Base-by-base conservation (phyloP, 2,888 invertebrate genomes). In the Drosophila setosimentum region DNA sequence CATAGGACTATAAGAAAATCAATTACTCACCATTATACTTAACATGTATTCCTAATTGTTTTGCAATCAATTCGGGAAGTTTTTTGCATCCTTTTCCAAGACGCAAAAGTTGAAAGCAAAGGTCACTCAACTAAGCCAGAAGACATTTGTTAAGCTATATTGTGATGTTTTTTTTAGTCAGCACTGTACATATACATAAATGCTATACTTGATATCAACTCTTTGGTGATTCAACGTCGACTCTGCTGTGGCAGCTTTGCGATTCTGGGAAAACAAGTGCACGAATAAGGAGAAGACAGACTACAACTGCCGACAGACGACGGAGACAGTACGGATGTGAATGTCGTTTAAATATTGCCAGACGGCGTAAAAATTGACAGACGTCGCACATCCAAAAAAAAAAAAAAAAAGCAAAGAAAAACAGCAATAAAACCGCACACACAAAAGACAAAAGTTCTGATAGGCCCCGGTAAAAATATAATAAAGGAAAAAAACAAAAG, bases 331-430 rank as follows among this genome's bases (percentile, higher is more conserved):
- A 78, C 87, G 84, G 84, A 84, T 87, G 87, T 84, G 85, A 73
- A 84, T 85, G 85, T 85, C 85, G 87, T 85, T 87, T 85, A 83
- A 85, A 81, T 80, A 84, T 80, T 71, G 72, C 75, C 87, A 85
- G 85, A 87, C 85, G 76, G 85, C 87, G 81, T 87, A 76, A 82
- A 87, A 84, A 82, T 87, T 87, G 87, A 87, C 87, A 85, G 80
- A 85, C 84, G 76, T 73, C 83, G 73, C 76, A 57, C 69, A 84
- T 54, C 68, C 84, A 69, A 78, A 83, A 78, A 63, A 60, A 53
- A 63, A 60, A 53, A 42, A 67, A 58, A 59, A 63, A 66, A 61
- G 29, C 2, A 49, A 37, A 29, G 32, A n/a, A 48, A 29, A 54
- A 42, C 61, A 51, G 33, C 37, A 62, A 63, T 18, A 65, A 66